Conservation (phyloP, 2,888 invertebrate genomes). For the Limenitis camilla region DNA sequence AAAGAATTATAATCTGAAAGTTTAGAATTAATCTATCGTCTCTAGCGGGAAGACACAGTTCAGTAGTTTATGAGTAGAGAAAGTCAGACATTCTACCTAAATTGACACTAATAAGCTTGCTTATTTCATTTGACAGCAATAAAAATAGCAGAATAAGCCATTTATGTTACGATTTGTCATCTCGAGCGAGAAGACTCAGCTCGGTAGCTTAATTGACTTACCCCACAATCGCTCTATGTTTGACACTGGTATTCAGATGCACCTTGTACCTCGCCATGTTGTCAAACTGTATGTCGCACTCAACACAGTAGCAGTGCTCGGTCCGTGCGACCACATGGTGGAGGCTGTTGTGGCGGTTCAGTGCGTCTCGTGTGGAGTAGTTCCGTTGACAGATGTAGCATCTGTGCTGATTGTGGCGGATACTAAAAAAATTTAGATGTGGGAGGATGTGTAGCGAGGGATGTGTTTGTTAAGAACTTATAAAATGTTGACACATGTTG, state of each 20-base stretch:
- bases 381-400: constrained; percentile 12
- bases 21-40: too few relatives aligned
- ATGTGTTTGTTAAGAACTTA: too few relatives aligned
- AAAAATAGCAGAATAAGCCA: too few relatives aligned
- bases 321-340: constrained; percentile 9
- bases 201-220: background rate
- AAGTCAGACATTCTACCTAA: too few relatives aligned
- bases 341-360: constrained; percentile 1
- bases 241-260: constrained; percentile 17
- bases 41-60: too few relatives aligned
- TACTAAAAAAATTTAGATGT: background rate
- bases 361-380: constrained; percentile 3
- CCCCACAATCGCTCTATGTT: constrained; percentile 8
- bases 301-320: constrained; percentile 22
- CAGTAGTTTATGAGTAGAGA: too few relatives aligned
- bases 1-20: too few relatives aligned
- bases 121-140: too few relatives aligned
- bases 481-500: too few relatives aligned
- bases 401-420: constrained; percentile 6
- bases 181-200: background rate
- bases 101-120: too few relatives aligned
- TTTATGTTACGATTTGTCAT: too few relatives aligned
- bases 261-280: constrained; percentile 11
- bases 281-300: constrained; percentile 23
- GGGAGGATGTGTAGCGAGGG: too few relatives aligned